Base-by-base conservation (phyloP, 2,113 vertebrate genomes). In the Scortum barcoo region DNA sequence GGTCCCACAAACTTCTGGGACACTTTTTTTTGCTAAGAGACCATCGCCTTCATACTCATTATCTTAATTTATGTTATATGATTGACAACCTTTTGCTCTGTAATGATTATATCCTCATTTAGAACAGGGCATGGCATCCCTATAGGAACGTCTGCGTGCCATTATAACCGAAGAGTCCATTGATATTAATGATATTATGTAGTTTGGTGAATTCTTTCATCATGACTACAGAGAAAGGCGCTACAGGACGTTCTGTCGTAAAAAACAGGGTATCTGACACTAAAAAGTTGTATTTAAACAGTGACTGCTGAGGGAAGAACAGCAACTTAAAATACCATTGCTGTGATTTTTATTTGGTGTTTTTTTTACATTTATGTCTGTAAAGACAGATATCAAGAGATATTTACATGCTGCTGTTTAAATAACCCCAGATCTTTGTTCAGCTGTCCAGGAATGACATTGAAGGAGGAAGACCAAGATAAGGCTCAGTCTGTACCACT, bases 301-400 rank as follows among this genome's bases (percentile, higher is more conserved):
- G 26, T 74, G 40, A 78, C 65, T 74, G 50, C 78, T 63, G 71
- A 85, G 83, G 65, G 50, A 83, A 63, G 57, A 58, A 28, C 56
- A 88, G 77, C 80, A 81, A 75, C 65, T 53, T 7, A 22, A 24
- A n/a, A 44, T 56, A 13, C 33, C 28, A 44, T 26, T 19, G 5
- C 42, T 77, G n/a, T 44, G n/a, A 4, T 53, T 46, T 24, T 53
- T 3, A 53, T 40, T 4, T 40, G 11, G 28, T n/a, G 44, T 20
- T 44, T 70, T 2, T 1, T 16, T 51, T 19, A 36, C 1, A 2
- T 14, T 36, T 38, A n/a, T 51, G 1, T 3, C 16, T 22, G 17
- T 44, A 30, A 77, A 36, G 26, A 33, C 17, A 16, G 38, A 20
- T 26, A 62, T 53, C n/a, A 26, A 63, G n/a, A n/a, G n/a, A n/a